phyloP scores from a whole-genome alignment of 92 coral and sea anemone genomes.

The Parazoanthus atlanticus region DNA sequence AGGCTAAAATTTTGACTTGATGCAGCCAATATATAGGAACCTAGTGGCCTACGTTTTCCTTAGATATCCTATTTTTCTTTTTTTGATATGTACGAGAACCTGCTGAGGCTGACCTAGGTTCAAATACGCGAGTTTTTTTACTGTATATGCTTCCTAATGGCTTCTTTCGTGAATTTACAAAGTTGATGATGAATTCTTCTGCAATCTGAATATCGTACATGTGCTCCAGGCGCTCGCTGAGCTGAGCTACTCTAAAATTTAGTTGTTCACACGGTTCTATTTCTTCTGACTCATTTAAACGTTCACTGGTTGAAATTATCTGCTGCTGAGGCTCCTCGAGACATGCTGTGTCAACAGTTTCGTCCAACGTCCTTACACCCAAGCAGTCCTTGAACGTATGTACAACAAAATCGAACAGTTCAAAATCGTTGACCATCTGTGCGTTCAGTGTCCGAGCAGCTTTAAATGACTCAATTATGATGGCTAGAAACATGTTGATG shows the following conservation, averaged over 20 bases:
- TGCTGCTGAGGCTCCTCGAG: conserved; percentile 1
- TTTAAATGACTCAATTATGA: conserved; percentile 77
- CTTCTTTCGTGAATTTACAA: not conserved
- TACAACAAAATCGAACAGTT: conserved; percentile 76
- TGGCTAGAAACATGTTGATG: conserved; percentile 77
- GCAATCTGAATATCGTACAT: conserved; percentile 24
- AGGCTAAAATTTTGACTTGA: no score
- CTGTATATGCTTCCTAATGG: not conserved
- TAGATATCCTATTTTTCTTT: no score
- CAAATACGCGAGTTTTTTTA: no score
- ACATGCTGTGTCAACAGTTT: not conserved
- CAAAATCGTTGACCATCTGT: conserved; percentile 71
- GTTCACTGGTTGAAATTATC: not conserved
- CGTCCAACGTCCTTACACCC: conserved; percentile 71
- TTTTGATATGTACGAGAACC: no score
- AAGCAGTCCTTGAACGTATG: conserved; percentile 61
- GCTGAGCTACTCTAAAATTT: not conserved
- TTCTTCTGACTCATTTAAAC: not conserved
- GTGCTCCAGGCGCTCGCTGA: not conserved
- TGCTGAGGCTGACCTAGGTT: no score
- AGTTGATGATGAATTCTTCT: conserved; percentile 24
- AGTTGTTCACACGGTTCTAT: not conserved
- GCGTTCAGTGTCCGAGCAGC: conserved; percentile 62
- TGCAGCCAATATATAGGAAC: not conserved
- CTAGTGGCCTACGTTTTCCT: no score